Conservation (phyloP, 2,888 invertebrate genomes). For the Gisinianus flammeolus region DNA sequence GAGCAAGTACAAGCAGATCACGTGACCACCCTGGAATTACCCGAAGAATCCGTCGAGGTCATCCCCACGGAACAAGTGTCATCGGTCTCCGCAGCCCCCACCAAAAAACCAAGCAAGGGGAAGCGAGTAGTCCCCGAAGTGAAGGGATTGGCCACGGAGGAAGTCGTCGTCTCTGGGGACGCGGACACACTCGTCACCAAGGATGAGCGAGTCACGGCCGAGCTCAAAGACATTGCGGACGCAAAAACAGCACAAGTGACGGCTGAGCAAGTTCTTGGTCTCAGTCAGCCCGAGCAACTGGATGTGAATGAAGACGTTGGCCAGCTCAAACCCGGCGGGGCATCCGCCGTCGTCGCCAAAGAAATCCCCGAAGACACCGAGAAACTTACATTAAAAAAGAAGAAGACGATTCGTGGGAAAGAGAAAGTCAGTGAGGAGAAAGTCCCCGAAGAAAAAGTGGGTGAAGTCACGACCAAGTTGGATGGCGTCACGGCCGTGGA, state of each 20-base stretch:
- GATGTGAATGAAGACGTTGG: conserved; percentile 19
- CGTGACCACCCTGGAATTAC: conserved; percentile 9
- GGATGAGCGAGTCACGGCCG: conserved; percentile 23
- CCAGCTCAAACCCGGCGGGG: not conserved
- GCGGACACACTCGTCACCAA: conserved; percentile 1
- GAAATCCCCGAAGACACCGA: conserved; percentile 9
- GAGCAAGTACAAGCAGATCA: not conserved
- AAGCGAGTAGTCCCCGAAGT: conserved; percentile 25
- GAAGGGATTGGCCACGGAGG: conserved; percentile 17
- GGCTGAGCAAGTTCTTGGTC: conserved; percentile 27
- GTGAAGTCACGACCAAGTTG: conserved; percentile 4
- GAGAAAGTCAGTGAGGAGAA: conserved; percentile 34
- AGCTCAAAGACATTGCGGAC: conserved; percentile 1
- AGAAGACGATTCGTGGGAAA: conserved; percentile 34
- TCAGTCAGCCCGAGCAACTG: conserved; percentile 5
- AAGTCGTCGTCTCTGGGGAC: conserved; percentile 24
- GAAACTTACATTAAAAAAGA: conserved; percentile 21
- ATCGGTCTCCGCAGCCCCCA: not conserved
- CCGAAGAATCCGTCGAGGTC: not conserved
- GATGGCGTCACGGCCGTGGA: conserved; percentile 9
- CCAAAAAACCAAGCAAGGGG: conserved; percentile 20
- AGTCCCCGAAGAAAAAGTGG: conserved; percentile 30
- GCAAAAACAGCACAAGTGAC: not conserved
- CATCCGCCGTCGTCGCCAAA: not conserved
- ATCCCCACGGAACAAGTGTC: conserved; percentile 25